Evolutionary conservation across 2,888 invertebrate genomes (phyloP).

Genomic region (Mimas tiliae): DNA sequence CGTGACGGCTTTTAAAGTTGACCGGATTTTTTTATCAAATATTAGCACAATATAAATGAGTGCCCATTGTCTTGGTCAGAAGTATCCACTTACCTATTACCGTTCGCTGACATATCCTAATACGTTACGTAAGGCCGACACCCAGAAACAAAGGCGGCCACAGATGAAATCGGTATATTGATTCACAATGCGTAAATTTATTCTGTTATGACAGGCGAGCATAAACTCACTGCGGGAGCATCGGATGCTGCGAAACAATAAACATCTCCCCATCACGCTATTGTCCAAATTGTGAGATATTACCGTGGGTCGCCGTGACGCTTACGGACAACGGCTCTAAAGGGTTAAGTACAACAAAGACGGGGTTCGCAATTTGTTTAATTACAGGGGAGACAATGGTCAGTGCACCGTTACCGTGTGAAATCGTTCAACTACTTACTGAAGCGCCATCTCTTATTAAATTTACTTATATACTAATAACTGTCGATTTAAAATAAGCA

Average conservation of each 20-base stretch:
- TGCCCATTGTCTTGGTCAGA: constrained; percentile 64
- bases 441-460: background rate
- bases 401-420: constrained; percentile 75
- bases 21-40: constrained; percentile 49
- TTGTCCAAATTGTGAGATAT: constrained; percentile 75
- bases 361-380: constrained; percentile 70
- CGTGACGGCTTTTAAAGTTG: constrained; percentile 39
- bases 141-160: constrained; percentile 77
- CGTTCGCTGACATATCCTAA: constrained; percentile 70
- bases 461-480: constrained; percentile 12
- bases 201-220: constrained; percentile 83
- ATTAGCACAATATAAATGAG: constrained; percentile 61
- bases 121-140: constrained; percentile 75
- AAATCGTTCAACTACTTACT: constrained; percentile 53
- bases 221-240: constrained; percentile 80
- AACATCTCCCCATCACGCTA: constrained; percentile 65
- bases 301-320: constrained; percentile 65
- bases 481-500: too few species aligned
- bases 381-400: constrained; percentile 76
- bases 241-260: constrained; percentile 82
- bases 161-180: constrained; percentile 81
- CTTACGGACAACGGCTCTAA: constrained; percentile 71
- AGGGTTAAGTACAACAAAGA: constrained; percentile 71
- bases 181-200: constrained; percentile 83
- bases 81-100: constrained; percentile 65